phyloP scores from a whole-genome alignment of 2,113 vertebrate species.

The Acanthochromis polyacanthus region DNA sequence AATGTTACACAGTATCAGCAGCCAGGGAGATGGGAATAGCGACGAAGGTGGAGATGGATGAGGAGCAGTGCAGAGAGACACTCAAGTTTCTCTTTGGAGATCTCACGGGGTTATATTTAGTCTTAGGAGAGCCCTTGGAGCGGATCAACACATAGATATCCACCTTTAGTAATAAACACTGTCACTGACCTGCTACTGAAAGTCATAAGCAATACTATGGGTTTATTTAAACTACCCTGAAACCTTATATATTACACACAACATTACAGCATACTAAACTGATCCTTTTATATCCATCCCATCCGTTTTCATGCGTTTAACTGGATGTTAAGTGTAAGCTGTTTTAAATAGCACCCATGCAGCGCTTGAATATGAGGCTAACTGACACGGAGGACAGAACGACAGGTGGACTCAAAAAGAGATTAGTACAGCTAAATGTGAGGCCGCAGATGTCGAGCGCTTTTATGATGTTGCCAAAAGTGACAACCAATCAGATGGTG shows the following conservation, averaged over 20 bases:
- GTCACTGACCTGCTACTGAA: slow-evolving; percentile 64
- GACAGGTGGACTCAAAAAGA: slow-evolving; percentile 72
- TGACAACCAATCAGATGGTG: slow-evolving; percentile 30
- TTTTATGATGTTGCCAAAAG: slow-evolving; percentile 64
- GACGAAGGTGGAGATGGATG: slow-evolving; percentile 66
- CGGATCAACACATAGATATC: slow-evolving; percentile 67
- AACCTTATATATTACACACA: slow-evolving; percentile 31
- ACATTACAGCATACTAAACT: slow-evolving; percentile 27
- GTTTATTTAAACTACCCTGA: slow-evolving; percentile 45
- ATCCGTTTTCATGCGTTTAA: slow-evolving; percentile 27
- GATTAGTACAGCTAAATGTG: slow-evolving; percentile 53
- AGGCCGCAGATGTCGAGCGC: slow-evolving; percentile 50
- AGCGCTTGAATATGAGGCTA: slow-evolving; percentile 26
- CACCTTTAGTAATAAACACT: slow-evolving; percentile 77
- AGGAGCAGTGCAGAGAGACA: slow-evolving; percentile 42
- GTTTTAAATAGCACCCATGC: slow-evolving; percentile 32
- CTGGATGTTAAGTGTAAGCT: slow-evolving; percentile 31
- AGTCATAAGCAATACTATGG: slow-evolving; percentile 31
- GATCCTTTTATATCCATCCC: slow-evolving; percentile 19
- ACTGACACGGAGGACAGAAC: slow-evolving; percentile 56
- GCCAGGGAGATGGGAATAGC: slow-evolving; percentile 49
- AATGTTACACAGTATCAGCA: slow-evolving; percentile 17
- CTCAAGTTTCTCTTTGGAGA: slow-evolving; percentile 75
- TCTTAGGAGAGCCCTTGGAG: slow-evolving; percentile 74
- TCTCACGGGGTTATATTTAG: slow-evolving; percentile 79